Evolutionary conservation across 2,888 invertebrate genomes (phyloP).

Genomic region (Andrena haemorrhoa): DNA sequence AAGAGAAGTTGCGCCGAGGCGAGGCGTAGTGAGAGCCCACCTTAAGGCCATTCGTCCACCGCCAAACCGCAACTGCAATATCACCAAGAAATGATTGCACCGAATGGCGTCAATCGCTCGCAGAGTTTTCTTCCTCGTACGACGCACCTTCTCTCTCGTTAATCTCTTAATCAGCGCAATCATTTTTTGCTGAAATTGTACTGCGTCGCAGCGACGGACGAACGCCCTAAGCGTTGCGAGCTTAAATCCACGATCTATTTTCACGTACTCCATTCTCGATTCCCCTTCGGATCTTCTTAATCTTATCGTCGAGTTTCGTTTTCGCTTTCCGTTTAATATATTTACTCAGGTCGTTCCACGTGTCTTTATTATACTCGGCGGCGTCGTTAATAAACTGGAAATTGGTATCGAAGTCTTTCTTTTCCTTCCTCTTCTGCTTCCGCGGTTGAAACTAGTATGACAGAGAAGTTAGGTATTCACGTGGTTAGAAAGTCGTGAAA

Average conservation of each 20-base stretch:
- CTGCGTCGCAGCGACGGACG: too few relatives aligned
- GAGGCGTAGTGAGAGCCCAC: too few relatives aligned
- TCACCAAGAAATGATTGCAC: too few relatives aligned
- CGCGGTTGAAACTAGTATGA: slow-evolving; percentile 92
- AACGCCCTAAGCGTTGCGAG: too few relatives aligned
- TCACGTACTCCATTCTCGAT: slow-evolving; percentile 86
- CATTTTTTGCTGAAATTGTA: too few relatives aligned
- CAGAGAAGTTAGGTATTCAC: slow-evolving; percentile 46
- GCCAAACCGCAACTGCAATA: too few relatives aligned
- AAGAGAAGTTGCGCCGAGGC: too few relatives aligned
- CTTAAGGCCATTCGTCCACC: too few relatives aligned
- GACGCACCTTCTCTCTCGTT: too few relatives aligned
- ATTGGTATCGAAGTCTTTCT: slow-evolving; percentile 91
- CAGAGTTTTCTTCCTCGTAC: too few relatives aligned
- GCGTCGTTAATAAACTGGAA: slow-evolving; percentile 93
- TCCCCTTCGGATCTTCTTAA: slow-evolving; percentile 87
- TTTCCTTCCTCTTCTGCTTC: slow-evolving; percentile 90
- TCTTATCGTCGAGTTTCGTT: slow-evolving; percentile 94
- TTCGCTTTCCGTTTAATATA: slow-evolving; percentile 93
- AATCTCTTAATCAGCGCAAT: too few relatives aligned
- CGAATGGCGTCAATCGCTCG: too few relatives aligned
- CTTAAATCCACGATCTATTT: slow-evolving; percentile 72
- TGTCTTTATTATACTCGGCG: slow-evolving; percentile 92
- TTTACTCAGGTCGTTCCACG: slow-evolving; percentile 92
- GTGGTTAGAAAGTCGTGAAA: neutral